A percentile compares a stretch with the other conserved stretches of the same genome.
Evolutionary conservation across 2,113 vertebrate species (phyloP).

Genomic region (Colius striatus): DNA sequence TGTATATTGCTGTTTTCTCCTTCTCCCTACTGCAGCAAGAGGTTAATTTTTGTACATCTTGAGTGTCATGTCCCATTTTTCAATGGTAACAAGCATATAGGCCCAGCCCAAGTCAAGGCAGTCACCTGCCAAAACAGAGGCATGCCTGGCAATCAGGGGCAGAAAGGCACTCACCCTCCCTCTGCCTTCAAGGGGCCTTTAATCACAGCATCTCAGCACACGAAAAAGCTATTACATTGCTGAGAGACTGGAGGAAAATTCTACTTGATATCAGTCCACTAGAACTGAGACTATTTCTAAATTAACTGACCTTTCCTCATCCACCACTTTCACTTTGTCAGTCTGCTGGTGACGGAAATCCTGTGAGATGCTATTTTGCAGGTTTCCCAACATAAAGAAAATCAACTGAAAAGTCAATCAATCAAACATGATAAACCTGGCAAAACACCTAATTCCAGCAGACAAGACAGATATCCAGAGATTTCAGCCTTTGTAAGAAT

Average conservation of each 20-base stretch:
- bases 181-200: background rate
- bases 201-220: constrained; percentile 17
- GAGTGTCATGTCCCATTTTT: background rate
- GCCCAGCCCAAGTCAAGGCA: background rate
- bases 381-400: constrained; percentile 3
- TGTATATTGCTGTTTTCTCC: background rate
- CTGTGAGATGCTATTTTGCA: background rate
- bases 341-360: background rate
- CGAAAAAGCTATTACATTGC: background rate
- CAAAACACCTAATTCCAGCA: background rate
- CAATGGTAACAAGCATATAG: background rate
- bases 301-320: constrained; percentile 7
- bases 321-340: background rate
- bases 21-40: background rate
- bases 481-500: background rate
- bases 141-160: background rate
- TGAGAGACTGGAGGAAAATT: constrained; percentile 21
- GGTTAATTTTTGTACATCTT: background rate
- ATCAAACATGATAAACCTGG: background rate
- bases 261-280: background rate
- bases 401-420: background rate
- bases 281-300: constrained; percentile 3
- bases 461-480: background rate
- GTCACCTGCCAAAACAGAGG: background rate
- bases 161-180: background rate